These are phyloP conservation scores for Orthochromis indermauri DNA, from an alignment of 2,113 vertebrate species.

Conservation along the genomic window DNA sequence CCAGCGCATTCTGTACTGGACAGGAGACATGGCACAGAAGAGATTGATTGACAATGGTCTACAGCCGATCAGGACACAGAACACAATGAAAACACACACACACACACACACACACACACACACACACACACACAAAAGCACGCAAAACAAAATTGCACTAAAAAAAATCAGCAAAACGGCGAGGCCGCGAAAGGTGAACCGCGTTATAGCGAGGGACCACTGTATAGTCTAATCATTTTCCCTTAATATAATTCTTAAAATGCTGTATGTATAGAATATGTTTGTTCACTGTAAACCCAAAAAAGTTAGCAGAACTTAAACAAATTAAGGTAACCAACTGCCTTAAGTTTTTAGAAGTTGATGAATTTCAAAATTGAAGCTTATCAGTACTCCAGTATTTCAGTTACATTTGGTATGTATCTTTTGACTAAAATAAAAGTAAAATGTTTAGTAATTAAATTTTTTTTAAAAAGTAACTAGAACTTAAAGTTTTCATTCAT, in stretches of 20 bases:
- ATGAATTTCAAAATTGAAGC: not conserved
- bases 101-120: not conserved
- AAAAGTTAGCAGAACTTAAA: not conserved
- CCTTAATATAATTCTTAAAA: not conserved
- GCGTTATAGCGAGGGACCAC: not conserved
- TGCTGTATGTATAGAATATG: not conserved
- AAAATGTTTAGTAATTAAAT: not conserved
- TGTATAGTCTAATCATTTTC: not conserved
- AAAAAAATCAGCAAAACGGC: not conserved
- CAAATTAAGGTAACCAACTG: not conserved
- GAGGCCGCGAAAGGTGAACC: not conserved
- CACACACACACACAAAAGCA: not conserved
- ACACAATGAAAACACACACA: not conserved
- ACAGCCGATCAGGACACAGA: not conserved
- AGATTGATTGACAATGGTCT: not conserved
- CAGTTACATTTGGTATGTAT: not conserved
- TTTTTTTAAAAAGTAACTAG: fast-evolving
- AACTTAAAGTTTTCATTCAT: not conserved
- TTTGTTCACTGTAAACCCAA: fast-evolving
- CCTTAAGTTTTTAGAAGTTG: not conserved
- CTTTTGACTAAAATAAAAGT: not conserved
- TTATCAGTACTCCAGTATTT: not conserved
- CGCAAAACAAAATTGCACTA: not conserved
- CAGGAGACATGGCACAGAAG: not conserved
- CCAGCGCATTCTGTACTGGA: not conserved